Base-by-base conservation (phyloP, 2,888 invertebrate genomes). In the Lasioglossum malachurum region DNA sequence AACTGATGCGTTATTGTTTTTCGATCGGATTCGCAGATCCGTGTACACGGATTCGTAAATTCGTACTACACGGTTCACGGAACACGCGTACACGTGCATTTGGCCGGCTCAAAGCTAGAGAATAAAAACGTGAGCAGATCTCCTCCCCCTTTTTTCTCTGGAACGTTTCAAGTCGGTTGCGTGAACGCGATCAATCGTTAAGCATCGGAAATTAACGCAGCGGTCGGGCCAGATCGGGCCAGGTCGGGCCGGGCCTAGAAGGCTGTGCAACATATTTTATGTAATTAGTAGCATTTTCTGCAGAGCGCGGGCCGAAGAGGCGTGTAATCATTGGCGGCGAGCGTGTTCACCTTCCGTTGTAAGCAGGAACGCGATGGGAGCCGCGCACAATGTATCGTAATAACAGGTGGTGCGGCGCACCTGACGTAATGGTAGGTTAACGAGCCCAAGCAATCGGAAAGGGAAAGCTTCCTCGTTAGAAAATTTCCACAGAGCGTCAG, bases 391-490 rank as follows among this genome's bases (percentile, higher is more conserved):
- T 86, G 67, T 83, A 82, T 85, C 88, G 83, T 83, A 89, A 89
- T 90, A 85, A 88, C 87, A 90, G 82, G 85, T 88, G 88, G 53
- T 64, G 82, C 83, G 74, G 60, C 44, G 27, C 77, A 72, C 79
- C 73, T 72, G 69, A 64, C 80, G 82, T 88, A 87, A 89, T 87
- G 80, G 83, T 74, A 81, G 88, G 84, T 75, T 84, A 77, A 82
- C 79, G 69, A 87, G 49, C 14, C 19, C 49, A 60, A 78, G 60
- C 88, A 71, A 86, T 84, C 84, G 88, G 89, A 83, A 83, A 86
- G 89, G 82, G 89, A 89, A 82, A 86, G 89, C 82, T 73, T 80
- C 80, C 75, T 87, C 81, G 81, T 57, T 57, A 35, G 72, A 86
- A 77, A 78, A 78, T 75, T 86, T 80, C 83, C 78, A 35, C 67